Conservation (phyloP, 1,140 invertebrate species). For the Venturia canescens region DNA sequence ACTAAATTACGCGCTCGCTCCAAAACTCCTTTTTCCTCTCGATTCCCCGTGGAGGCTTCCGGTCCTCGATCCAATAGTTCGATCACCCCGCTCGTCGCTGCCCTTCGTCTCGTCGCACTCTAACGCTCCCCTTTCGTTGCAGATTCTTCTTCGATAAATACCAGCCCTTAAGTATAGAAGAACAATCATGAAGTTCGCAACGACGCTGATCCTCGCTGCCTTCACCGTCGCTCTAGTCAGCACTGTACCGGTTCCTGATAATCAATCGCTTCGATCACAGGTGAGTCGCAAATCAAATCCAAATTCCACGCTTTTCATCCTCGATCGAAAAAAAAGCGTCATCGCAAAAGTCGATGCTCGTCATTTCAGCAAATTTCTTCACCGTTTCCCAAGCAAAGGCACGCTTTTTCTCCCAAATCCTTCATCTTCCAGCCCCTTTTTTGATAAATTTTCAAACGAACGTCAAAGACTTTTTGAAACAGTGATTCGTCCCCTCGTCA, state of each 20-base stretch:
- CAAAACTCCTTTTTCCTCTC: background rate
- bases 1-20: background rate
- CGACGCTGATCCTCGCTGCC: slow-evolving; percentile 60
- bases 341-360: too few species aligned
- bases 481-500: too few species aligned
- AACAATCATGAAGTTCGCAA: slow-evolving; percentile 66
- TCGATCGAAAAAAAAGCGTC: too few species aligned
- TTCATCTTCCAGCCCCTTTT: too few species aligned
- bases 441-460: too few species aligned
- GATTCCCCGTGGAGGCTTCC: background rate
- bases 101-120: background rate
- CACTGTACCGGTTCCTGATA: slow-evolving; percentile 67
- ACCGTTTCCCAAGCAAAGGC: too few species aligned
- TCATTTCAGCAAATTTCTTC: too few species aligned
- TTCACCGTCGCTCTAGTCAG: slow-evolving; percentile 65
- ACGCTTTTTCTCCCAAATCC: too few species aligned
- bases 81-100: background rate
- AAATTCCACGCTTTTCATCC: too few species aligned
- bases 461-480: too few species aligned
- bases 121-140: background rate
- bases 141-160: slow-evolving; percentile 32
- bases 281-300: slow-evolving; percentile 58
- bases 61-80: background rate
- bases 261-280: slow-evolving; percentile 66
- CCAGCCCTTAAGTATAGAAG: slow-evolving; percentile 5